Conservation (phyloP, 2,113 vertebrate species). For the Petaurus breviceps region DNA sequence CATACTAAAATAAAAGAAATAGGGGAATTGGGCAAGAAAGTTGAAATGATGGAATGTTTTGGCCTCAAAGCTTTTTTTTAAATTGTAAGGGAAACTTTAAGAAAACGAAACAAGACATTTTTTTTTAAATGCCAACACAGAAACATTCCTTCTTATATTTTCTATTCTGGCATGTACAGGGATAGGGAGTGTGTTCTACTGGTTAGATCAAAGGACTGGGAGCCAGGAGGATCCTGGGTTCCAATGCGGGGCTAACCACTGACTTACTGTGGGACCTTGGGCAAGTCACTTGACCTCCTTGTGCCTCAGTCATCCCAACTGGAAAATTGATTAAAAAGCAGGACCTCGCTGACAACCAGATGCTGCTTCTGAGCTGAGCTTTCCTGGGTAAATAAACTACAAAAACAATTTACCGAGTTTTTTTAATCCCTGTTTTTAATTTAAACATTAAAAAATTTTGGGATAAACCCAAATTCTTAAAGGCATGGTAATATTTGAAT, state of each 20-base stretch:
- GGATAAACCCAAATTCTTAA: slow-evolving; percentile 58
- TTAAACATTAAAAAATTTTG: slow-evolving; percentile 55
- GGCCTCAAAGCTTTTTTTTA: slow-evolving; percentile 67
- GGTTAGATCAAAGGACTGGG: slow-evolving; percentile 57
- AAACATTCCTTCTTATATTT: slow-evolving; percentile 46
- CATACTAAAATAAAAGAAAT: slow-evolving; percentile 43
- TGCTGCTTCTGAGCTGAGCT: slow-evolving; percentile 61
- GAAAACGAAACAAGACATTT: slow-evolving; percentile 32
- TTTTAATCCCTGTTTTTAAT: slow-evolving; percentile 57
- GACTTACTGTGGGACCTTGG: slow-evolving; percentile 65
- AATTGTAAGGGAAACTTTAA: slow-evolving; percentile 27
- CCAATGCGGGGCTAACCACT: slow-evolving; percentile 51
- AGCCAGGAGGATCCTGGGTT: slow-evolving; percentile 53
- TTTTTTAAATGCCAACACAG: slow-evolving; percentile 60
- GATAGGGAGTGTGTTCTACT: slow-evolving; percentile 36
- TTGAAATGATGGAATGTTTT: slow-evolving; percentile 76
- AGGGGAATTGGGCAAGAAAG: slow-evolving; percentile 54
- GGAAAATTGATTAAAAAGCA: slow-evolving; percentile 59
- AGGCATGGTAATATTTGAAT: slow-evolving; percentile 33
- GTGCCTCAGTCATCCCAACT: slow-evolving; percentile 44
- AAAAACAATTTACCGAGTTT: slow-evolving; percentile 55
- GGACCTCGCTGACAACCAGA: slow-evolving; percentile 33
- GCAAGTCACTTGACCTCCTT: slow-evolving; percentile 20
- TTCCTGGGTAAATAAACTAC: slow-evolving; percentile 65
- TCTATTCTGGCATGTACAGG: slow-evolving; percentile 57